Evolutionary conservation across 2,888 invertebrate species (phyloP), one percentile per base, ranked within the genome.

Genomic region (Seira ritae): DNA sequence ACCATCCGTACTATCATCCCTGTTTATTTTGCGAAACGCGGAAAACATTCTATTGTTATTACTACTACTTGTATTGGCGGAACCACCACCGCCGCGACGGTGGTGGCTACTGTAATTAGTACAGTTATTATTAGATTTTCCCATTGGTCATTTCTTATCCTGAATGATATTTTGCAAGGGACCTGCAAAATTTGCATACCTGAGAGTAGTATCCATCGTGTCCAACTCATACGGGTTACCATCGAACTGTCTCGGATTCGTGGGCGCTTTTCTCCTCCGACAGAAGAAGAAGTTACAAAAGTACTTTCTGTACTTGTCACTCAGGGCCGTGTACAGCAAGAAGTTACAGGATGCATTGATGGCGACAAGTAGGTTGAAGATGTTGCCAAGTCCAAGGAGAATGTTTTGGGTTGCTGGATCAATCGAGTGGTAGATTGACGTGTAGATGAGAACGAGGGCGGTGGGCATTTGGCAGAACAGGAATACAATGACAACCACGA

Each of bases 331-430:
- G 90, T 95, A 96, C 83, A 96, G 92, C 87, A 96, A 91, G 91
- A 96, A 96, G 91, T 96, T 96, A 69, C 93, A 93, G 0, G 95
- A 94, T 6, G 95, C 94, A 91, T 95, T 95, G 79, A 95, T 91
- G 80, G 94, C 93, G 22, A 94, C 92, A 79, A 95, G 91, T 67
- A 95, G 92, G 90, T 96, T 95, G 90, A 94, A 94, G 65, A 95
- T 92, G 91, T 95, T 95, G 20, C 94, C 94, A n/a, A 94, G 91
- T 70, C 93, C 93, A 4, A 90, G 89, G 22, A 92, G 89, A 60
- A 92, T 89, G 80, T 91, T 90, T 24, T 89, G 89, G 19, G 90
- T 87, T n/a, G 89, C 88, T 60, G 85, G 76, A 15, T 88, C 89
- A 17, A 89, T 89, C 69, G 90, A 62, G 42, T 77, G 88, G n/a